Conservation (phyloP, 2,113 vertebrate species). For the Chaetodon auriga region DNA sequence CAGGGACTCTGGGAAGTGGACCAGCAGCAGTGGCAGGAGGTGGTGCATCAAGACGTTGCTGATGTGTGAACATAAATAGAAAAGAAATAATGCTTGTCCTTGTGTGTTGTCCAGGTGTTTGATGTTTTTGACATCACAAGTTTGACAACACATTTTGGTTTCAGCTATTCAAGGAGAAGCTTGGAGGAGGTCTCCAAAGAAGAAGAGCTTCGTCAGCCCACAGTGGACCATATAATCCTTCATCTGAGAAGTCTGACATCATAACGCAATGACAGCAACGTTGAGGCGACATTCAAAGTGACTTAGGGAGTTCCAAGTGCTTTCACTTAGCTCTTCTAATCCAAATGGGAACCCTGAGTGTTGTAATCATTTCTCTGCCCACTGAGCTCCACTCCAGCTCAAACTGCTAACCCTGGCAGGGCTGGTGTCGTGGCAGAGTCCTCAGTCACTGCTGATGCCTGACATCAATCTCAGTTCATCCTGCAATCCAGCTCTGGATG, state of each 20-base stretch:
- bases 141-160: too few species aligned
- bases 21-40: too few species aligned
- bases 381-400: background rate
- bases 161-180: too few species aligned
- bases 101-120: background rate
- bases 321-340: background rate
- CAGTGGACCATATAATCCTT: background rate
- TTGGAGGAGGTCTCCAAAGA: background rate
- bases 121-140: background rate
- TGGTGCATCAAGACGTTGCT: too few species aligned
- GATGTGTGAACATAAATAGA: too few species aligned
- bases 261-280: background rate
- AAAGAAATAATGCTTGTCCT: too few species aligned
- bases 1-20: too few species aligned
- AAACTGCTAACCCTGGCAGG: conserved; percentile 1
- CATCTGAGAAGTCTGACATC: background rate
- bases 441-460: conserved; percentile 31
- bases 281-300: background rate
- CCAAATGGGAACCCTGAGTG: background rate
- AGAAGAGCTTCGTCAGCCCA: background rate
- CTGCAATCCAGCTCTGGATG: conserved; percentile 54
- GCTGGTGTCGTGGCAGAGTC: conserved; percentile 15
- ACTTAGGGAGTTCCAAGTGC: background rate
- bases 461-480: conserved; percentile 37
- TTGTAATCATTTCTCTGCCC: background rate